Conservation (phyloP, 2,113 vertebrate genomes). For the Onychostoma macrolepis region DNA sequence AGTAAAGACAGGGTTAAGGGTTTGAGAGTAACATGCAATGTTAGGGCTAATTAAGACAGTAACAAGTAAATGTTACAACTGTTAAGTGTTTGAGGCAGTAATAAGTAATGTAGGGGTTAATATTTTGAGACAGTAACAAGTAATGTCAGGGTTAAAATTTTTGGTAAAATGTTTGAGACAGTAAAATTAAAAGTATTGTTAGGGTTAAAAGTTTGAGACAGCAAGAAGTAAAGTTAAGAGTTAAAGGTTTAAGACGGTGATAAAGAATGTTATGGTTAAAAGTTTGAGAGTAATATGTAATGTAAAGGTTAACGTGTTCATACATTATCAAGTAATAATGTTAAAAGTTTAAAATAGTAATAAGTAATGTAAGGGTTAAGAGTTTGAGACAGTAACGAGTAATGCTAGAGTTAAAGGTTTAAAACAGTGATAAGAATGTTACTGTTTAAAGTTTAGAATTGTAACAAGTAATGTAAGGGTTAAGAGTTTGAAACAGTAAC, state of each 20-base stretch:
- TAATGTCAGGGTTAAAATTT: neutral
- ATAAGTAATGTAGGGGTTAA: neutral
- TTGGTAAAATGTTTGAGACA: no score
- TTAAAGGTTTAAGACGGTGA: neutral
- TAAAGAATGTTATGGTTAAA: neutral
- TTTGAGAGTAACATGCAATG: neutral
- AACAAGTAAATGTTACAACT: no score
- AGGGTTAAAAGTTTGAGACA: neutral
- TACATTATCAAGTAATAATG: neutral
- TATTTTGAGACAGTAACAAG: neutral
- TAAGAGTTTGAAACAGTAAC: neutral
- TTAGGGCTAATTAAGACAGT: neutral
- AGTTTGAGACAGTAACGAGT: neutral
- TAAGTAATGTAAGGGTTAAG: neutral
- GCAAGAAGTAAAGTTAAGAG: neutral
- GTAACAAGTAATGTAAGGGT: neutral
- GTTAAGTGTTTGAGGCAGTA: no score
- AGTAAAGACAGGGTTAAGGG: neutral
- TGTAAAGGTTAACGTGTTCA: neutral
- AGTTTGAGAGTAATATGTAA: neutral
- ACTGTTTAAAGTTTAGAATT: neutral
- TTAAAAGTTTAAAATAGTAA: neutral
- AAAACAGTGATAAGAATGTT: neutral
- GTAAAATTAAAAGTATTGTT: neutral
- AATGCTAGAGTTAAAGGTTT: neutral